Percentiles rank a stretch among this genome's conserved stretches.
These are phyloP conservation scores for Pipistrellus nathusii DNA, from an alignment of 2,797 vertebrate species.

Conservation along the genomic window DNA sequence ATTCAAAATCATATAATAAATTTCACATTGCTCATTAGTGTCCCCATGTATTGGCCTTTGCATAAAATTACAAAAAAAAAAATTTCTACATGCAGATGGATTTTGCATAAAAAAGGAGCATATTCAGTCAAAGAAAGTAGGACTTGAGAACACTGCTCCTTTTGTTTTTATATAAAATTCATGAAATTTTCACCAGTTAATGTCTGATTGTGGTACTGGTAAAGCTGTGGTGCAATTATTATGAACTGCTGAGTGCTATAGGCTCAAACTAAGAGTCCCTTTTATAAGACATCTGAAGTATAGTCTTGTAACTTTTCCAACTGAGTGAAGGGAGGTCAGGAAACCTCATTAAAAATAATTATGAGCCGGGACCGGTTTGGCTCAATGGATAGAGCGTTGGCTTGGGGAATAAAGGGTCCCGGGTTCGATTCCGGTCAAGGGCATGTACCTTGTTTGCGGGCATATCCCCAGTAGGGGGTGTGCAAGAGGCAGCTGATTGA, in stretches of 20 bases:
- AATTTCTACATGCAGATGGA: background rate
- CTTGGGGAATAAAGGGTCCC: no score
- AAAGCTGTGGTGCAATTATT: background rate
- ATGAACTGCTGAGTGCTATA: background rate
- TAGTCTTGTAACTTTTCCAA: background rate
- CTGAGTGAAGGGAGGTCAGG: no score
- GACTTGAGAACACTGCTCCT: background rate
- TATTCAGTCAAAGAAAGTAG: background rate
- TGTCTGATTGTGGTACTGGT: background rate
- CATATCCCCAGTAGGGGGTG: no score
- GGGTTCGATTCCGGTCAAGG: no score
- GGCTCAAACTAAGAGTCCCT: background rate
- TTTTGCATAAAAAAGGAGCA: background rate
- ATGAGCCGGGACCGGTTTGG: no score
- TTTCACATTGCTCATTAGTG: background rate
- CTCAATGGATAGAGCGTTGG: no score
- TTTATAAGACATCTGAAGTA: background rate
- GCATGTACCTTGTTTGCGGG: no score
- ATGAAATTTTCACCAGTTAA: background rate
- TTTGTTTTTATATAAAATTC: background rate
- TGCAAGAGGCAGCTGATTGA: no score
- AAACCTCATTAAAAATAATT: background rate
- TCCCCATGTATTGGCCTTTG: background rate
- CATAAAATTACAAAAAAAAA: background rate
- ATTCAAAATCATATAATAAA: background rate